Base-by-base conservation (phyloP, 2,888 invertebrate species). In the Synanthedon vespiformis region DNA sequence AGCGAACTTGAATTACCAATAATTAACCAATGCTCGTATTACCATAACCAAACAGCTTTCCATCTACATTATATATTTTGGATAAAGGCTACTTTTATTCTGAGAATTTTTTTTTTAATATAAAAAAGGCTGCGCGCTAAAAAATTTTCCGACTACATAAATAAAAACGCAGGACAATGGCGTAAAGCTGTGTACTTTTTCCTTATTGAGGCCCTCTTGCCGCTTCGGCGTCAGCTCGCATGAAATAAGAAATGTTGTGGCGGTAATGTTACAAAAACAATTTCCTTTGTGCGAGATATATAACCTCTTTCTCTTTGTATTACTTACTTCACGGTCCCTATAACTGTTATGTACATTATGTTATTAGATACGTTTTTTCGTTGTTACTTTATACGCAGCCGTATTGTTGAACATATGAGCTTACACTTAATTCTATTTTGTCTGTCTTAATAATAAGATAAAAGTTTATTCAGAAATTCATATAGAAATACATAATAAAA, bases 231-330 rank as follows among this genome's bases (percentile, higher is more conserved):
- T 57, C 59, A 61, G 55, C 54, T 60, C 56, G 54, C 58, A 58
- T 59, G 58, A 58, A 34, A 48, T 48, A 48, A 48, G 48, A 48
- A 48, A 22, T 44, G 44, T 44, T 44, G 44, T 14, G 44, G 44
- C 44, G 44, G 44, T 44, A 48, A 14, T 16, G 50, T 53, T 59
- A 63, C 58, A 71, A 69, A 72, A 76, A 72, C 70, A 67, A 71
- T 73, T 72, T 61, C 60, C 54, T 58, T 58, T 58, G 59, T 63
- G 57, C 54, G 57, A 60, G 60, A 69, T 68, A 48, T 48, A 67
- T 63, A 67, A 68, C 67, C 68, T 63, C 61, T 69, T 64, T 62
- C 59, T 63, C 64, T 57, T 56, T 54, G 48, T 48, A 18, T 48
- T 48, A 44, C n/a, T 48, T 48, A 44, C n/a, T 44, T n/a, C 44